phyloP scores from a whole-genome alignment of 2,797 vertebrate species.

The Petrocephalus schoutedeni region DNA sequence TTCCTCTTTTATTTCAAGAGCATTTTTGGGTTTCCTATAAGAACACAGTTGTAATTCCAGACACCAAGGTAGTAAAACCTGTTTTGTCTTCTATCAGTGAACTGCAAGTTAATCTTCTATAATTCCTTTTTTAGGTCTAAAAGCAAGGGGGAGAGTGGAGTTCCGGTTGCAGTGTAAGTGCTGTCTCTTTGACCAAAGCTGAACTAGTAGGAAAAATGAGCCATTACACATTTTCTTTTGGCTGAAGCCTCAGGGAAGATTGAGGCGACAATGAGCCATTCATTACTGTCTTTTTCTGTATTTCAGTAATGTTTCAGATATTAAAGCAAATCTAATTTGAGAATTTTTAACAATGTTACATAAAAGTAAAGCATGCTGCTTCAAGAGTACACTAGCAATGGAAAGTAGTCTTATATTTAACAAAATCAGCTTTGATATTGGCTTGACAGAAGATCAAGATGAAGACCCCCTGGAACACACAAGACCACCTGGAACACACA shows the following conservation, averaged over 20 bases:
- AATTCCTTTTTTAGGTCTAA: neutral
- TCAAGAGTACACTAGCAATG: neutral
- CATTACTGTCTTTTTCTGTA: neutral
- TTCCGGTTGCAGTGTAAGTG: neutral
- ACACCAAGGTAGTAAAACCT: neutral
- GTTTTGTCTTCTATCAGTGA: neutral
- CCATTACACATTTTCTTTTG: neutral
- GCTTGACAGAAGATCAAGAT: neutral
- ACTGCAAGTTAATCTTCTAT: conserved; percentile 2
- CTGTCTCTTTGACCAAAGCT: neutral
- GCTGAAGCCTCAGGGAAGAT: neutral
- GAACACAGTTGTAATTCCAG: neutral
- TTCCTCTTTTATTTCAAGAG: neutral
- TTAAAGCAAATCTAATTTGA: neutral
- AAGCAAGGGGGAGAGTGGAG: neutral
- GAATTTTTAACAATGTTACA: neutral
- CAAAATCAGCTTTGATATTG: neutral
- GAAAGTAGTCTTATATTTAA: neutral
- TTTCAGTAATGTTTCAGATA: neutral
- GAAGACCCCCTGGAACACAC: neutral
- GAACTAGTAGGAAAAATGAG: neutral
- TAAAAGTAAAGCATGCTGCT: neutral
- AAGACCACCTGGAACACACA: neutral
- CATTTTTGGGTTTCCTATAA: neutral
- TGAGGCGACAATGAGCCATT: neutral